These are phyloP conservation scores for Rhabdomys dilectus DNA, from an alignment of 2,113 vertebrate genomes.

Conservation along the genomic window DNA sequence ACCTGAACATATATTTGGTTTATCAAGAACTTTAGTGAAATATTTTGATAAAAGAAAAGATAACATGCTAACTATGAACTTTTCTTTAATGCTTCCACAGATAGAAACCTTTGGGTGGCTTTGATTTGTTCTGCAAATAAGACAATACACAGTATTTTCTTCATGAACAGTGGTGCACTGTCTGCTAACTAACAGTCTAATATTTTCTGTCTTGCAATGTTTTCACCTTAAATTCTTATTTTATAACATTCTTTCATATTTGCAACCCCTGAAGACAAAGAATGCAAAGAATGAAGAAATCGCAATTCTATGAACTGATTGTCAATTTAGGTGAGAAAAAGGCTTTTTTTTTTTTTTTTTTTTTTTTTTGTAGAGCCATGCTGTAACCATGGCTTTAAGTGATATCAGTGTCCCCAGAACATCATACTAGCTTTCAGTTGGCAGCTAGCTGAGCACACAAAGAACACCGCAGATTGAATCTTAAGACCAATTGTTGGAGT, in stretches of 20 bases:
- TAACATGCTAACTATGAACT: not conserved
- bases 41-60: not conserved
- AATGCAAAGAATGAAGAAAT: not conserved
- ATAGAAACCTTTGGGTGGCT: not conserved
- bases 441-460: not conserved
- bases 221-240: slow-evolving; percentile 42
- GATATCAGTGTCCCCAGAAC: not conserved
- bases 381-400: not conserved
- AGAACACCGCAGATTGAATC: not conserved
- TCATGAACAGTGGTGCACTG: not conserved
- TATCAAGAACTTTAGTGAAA: not conserved
- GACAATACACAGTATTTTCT: not conserved
- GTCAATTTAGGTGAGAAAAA: not conserved
- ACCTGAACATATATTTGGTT: not conserved
- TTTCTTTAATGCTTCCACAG: not conserved
- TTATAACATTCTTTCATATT: not conserved
- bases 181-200: not conserved
- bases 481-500: not conserved
- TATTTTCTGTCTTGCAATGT: not conserved
- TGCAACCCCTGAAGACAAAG: not conserved
- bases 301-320: not conserved
- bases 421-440: not conserved
- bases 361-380: not conserved
- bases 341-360: not conserved
- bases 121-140: not conserved